phyloP scores from a whole-genome alignment of 2,113 vertebrate species.

The Cathartes aura region DNA sequence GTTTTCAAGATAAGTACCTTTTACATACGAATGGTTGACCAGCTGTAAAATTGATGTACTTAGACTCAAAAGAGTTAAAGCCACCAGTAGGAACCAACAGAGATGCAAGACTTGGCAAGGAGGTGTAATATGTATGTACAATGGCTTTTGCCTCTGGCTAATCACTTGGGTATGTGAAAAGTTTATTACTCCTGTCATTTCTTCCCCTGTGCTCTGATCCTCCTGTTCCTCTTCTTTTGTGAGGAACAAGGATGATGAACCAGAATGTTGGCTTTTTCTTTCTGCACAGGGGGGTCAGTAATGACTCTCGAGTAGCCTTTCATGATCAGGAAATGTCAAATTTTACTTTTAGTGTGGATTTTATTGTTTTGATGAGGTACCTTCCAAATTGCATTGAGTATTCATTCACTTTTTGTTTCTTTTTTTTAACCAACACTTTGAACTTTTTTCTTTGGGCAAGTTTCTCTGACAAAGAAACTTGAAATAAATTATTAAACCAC shows the following conservation, averaged over 20 bases:
- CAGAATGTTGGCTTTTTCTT: background rate
- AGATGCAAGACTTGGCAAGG: background rate
- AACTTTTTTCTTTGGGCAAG: background rate
- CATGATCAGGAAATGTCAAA: background rate
- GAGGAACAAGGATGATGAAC: background rate
- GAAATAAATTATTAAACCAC: background rate
- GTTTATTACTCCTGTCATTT: background rate
- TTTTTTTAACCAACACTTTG: background rate
- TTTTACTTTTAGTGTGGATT: background rate
- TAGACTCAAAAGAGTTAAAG: background rate
- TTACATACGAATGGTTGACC: background rate
- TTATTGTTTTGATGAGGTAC: background rate
- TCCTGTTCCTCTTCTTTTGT: background rate
- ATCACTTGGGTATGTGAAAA: background rate
- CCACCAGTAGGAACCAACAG: background rate
- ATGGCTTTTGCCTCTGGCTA: background rate
- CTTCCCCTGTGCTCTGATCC: background rate
- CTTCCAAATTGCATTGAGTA: background rate
- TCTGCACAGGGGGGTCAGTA: background rate
- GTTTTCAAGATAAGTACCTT: background rate
- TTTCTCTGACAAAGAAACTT: background rate
- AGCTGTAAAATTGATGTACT: background rate
- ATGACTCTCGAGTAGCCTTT: background rate
- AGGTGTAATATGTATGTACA: background rate
- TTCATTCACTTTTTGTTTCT: background rate